Base-by-base conservation (phyloP, 30 jellyfish, hydroid and myxozoan species). In the Hydractinia symbiolongicarpus region DNA sequence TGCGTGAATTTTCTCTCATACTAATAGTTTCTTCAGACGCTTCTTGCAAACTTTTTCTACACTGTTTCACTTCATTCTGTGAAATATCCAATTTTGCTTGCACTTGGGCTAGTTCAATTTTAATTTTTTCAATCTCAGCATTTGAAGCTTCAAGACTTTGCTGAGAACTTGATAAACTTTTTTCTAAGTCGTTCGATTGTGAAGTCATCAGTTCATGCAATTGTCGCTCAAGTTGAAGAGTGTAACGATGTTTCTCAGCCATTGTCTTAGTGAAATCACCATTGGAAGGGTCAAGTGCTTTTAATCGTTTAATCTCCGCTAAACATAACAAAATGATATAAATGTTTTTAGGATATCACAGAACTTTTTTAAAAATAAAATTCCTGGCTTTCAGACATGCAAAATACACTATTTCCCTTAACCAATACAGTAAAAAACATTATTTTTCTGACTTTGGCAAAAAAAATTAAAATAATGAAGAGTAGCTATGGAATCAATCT, bases 161-260 rank as follows among this genome's bases (percentile, higher is more conserved):
- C 73, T 87, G 89, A 30, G 98, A 85, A 58, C 97, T 86, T 40
- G 97, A 91, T 40, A 89, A 55, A 69, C 95, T 84, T 69, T 86
- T 86, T 76, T 86, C 96, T 4, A 88, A 83, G 67, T 90, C 95
- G 73, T 77, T 86, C 51, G 83, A 82, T 50, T 83, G 89, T 7
- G 97, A 76, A 4, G 91, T 77, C 90, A 93, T 81, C 16, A 79
- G 67, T 14, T 93, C 98, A 51, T 88, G 82, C 67, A 93, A 82
- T 67, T 93, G 98, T 21, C 98, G 89, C 57, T 93, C 98, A 44
- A 93, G 80, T 81, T 93, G 94, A 79, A 93, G 76, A 10, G 96
- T 88, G 77, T 93, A 93, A 44, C 98, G 94, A 76, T 88, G 96
- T 51, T 95, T 89, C 60, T 93, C 94, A 75, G 83, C 89, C 87